phyloP scores from a whole-genome alignment of 2,888 invertebrate genomes.

The Aphodius sticticus region DNA sequence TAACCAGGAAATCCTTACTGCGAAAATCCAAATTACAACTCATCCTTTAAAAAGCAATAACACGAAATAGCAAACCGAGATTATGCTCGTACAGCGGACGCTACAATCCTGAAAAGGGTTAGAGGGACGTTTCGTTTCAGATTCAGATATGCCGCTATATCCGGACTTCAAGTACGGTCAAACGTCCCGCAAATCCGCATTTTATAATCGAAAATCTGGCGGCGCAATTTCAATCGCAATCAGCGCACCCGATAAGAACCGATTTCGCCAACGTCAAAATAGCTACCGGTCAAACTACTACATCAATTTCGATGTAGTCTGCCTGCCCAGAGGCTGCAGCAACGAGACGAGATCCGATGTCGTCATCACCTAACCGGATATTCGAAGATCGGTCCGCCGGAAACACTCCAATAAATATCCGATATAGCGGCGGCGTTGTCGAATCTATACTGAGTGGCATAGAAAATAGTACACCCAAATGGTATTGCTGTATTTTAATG shows the following conservation, averaged over 20 bases:
- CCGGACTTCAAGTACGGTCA: neutral
- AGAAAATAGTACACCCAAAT: neutral
- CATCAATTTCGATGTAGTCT: slow-evolving; percentile 10
- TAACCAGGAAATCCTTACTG: neutral
- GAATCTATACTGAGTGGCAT: neutral
- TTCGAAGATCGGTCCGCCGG: slow-evolving; percentile 21
- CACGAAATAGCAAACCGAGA: neutral
- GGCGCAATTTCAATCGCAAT: neutral
- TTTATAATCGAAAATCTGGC: neutral
- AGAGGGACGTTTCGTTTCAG: neutral
- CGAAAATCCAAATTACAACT: neutral
- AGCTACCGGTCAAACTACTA: neutral
- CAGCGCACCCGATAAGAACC: neutral
- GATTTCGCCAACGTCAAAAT: slow-evolving; percentile 7
- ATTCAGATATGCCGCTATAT: neutral
- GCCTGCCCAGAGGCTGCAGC: neutral
- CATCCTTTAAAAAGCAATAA: neutral
- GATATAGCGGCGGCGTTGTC: slow-evolving; percentile 11
- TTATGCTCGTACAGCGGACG: neutral
- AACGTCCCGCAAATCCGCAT: neutral
- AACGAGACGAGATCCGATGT: neutral
- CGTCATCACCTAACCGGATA: slow-evolving; percentile 24
- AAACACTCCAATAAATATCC: slow-evolving; percentile 26
- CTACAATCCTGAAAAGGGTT: neutral
- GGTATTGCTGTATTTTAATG: no score